A percentile compares a stretch with the other conserved stretches of the same genome.
phyloP scores from a whole-genome alignment of 53 echinoderm and acorn worm species.

The Zoroaster sp. region DNA sequence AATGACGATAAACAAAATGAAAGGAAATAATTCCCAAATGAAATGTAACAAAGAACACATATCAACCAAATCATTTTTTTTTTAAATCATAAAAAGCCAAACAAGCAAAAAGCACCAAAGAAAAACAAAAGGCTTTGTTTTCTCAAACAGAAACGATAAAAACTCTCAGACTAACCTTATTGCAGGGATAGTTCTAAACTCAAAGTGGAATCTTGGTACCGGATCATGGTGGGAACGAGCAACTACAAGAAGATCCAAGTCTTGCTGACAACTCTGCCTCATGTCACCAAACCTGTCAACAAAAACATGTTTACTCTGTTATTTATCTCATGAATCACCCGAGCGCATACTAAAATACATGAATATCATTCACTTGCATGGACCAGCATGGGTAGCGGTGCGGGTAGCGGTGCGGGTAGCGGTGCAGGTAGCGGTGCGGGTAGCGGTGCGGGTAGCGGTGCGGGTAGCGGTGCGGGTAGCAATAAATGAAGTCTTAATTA shows the following conservation, averaged over 20 bases:
- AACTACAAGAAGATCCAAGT: constrained; percentile 71
- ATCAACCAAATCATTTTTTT: no score
- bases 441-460: neutral
- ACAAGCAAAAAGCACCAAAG: neutral
- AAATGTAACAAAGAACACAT: no score
- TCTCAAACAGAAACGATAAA: neutral
- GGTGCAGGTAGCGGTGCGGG: neutral
- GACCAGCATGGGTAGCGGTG: no score
- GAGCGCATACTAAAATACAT: no score
- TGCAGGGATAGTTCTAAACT: constrained; percentile 83
- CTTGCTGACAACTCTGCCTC: constrained; percentile 78
- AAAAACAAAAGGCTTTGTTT: neutral
- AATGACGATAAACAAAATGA: no score
- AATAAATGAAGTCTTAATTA: no score
- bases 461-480: no score
- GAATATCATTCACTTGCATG: no score
- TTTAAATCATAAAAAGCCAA: neutral
- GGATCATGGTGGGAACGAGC: constrained; percentile 77
- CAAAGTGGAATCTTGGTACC: constrained; percentile 93
- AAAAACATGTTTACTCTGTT: neutral
- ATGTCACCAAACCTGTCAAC: constrained; percentile 79
- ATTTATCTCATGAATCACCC: no score
- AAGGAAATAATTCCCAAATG: no score
- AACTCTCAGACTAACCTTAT: constrained; percentile 76
- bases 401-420: neutral